Evolutionary conservation across 2,888 invertebrate genomes (phyloP), one percentile per base, ranked within the genome.

Genomic region (Epiblema foenella): DNA sequence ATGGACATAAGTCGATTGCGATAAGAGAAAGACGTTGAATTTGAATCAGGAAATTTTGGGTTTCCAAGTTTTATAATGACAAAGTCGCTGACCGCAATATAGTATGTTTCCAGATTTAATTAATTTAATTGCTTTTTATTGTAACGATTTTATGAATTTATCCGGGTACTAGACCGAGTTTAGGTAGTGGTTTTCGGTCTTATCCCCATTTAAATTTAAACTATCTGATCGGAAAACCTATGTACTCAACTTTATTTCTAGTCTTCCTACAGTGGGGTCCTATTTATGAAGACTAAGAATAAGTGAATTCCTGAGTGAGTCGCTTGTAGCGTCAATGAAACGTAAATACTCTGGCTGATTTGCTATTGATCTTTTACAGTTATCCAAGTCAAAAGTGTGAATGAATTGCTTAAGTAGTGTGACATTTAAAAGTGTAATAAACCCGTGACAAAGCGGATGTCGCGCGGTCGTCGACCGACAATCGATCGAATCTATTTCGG

Each of bases 401-500:
- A 56, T 72, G 59, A 63, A 57, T 71, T 49, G 62, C 60, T 60
- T 71, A 51, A 67, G 29, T 62, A 49, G 62, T 71, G 71, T 60
- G 67, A 67, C 66, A 67, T 59, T 73, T 68, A 69, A 49, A 68
- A 69, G 68, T 69, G 51, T 69, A 60, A 68, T 63, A 68, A 60
- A 63, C 49, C 64, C 69, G 66, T 68, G 69, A 65, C 68, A 57
- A 65, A 75, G 67, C 75, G 82, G 83, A 83, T 79, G 80, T 78
- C 78, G 77, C 74, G 77, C 74, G 77, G 81, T 79, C 81, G 77
- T 73, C 79, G 81, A 79, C 83, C 81, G 78, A 73, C 76, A 78
- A 83, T 83, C 81, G 78, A 84, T 81, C 80, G 75, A 77, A 79
- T 77, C 80, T 79, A 81, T 82, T 85, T 82, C 72, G 68, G 77